These are phyloP conservation scores for Apistogramma diplotaenia DNA, from an alignment of 2,113 vertebrate genomes.

Conservation along the genomic window DNA sequence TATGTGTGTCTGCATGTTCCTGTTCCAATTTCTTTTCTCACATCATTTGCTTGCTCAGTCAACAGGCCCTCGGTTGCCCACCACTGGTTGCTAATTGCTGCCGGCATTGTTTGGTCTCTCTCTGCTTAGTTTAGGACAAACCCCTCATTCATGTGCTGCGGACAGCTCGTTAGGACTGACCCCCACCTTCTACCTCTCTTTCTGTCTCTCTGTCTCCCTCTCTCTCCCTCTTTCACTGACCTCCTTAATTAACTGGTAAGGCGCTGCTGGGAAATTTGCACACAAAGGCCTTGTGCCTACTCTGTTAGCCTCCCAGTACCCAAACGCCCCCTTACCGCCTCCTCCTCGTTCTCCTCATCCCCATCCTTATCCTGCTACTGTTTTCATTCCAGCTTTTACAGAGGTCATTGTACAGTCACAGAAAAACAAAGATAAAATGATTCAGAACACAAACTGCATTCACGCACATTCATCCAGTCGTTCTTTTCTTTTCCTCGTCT, in stretches of 20 bases:
- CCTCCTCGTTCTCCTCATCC: slow-evolving; percentile 25
- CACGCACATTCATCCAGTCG: slow-evolving; percentile 49
- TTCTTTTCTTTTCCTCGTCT: slow-evolving; percentile 39
- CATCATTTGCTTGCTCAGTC: slow-evolving; percentile 64
- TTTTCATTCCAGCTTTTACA: slow-evolving; percentile 50
- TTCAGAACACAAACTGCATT: slow-evolving; percentile 60
- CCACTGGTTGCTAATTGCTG: slow-evolving; percentile 85
- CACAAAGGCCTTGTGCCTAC: slow-evolving; percentile 89
- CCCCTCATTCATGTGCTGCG: slow-evolving; percentile 89
- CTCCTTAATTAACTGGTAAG: slow-evolving; percentile 94
- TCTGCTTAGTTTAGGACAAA: slow-evolving; percentile 89
- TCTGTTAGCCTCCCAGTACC: slow-evolving; percentile 63
- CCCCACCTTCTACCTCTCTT: slow-evolving; percentile 48
- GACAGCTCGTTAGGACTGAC: slow-evolving; percentile 88
- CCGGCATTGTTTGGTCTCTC: slow-evolving; percentile 86
- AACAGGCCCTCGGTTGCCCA: slow-evolving; percentile 73
- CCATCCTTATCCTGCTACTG: slow-evolving; percentile 47
- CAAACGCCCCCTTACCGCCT: slow-evolving; percentile 54
- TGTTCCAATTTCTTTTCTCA: slow-evolving; percentile 38
- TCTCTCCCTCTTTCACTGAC: slow-evolving; percentile 79
- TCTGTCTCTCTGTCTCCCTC: slow-evolving; percentile 39
- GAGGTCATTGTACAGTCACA: slow-evolving; percentile 64
- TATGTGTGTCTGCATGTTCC: slow-evolving; percentile 22
- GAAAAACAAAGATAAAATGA: slow-evolving; percentile 69
- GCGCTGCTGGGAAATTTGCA: slow-evolving; percentile 97